Evolutionary conservation across 2,888 invertebrate genomes (phyloP).

Genomic region (Lacanobia wlatinum): DNA sequence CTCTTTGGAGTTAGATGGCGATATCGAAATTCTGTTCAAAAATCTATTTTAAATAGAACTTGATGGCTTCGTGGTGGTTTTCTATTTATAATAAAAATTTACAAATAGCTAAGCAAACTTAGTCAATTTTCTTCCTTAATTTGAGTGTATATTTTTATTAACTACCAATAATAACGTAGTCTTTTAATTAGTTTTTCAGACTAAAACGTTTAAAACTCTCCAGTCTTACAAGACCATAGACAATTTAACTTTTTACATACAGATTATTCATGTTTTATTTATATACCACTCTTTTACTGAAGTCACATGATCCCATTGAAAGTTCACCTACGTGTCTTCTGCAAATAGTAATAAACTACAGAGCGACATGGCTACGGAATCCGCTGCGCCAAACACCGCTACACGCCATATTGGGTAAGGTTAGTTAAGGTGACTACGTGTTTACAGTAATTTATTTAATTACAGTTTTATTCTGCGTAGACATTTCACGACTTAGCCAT

Average conservation of each 20-base stretch:
- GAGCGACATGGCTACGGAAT: slow-evolving; percentile 25
- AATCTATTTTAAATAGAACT: not conserved
- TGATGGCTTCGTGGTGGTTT: not conserved
- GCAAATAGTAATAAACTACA: slow-evolving; percentile 30
- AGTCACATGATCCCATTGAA: slow-evolving; percentile 23
- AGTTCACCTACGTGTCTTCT: slow-evolving; percentile 22
- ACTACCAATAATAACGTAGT: no score
- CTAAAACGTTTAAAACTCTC: not conserved
- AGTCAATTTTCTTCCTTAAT: no score
- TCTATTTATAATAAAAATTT: not conserved
- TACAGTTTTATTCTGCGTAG: slow-evolving; percentile 27
- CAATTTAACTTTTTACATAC: not conserved
- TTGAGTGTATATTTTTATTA: no score
- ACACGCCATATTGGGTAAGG: slow-evolving; percentile 48
- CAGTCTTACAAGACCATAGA: not conserved
- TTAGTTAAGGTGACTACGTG: slow-evolving; percentile 33
- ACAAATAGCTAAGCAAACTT: not conserved
- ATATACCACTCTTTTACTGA: slow-evolving; percentile 9
- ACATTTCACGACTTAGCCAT: slow-evolving; percentile 40
- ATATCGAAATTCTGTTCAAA: no score
- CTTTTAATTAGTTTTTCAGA: no score
- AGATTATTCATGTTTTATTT: not conserved
- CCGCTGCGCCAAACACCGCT: slow-evolving; percentile 40
- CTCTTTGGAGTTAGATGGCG: not conserved
- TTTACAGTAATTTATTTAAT: slow-evolving; percentile 19